phyloP scores from a whole-genome alignment of 2,797 vertebrate species.

The Leuciscus waleckii region DNA sequence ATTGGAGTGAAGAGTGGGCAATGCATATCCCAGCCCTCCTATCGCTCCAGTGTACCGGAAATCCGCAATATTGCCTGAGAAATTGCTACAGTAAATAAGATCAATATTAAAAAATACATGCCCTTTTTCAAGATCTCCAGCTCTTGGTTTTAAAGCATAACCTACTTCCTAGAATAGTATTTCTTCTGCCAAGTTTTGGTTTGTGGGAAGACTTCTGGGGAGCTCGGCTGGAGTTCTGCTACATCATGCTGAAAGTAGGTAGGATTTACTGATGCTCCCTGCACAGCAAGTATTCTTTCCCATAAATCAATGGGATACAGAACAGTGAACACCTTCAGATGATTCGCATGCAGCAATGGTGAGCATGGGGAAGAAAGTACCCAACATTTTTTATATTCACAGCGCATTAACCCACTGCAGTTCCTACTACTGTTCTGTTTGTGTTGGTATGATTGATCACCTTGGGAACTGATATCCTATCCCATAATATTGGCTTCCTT shows the following conservation, averaged over 20 bases:
- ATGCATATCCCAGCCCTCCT: background rate
- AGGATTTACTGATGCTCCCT: slow-evolving; percentile 17
- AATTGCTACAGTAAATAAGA: background rate
- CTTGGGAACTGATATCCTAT: slow-evolving; percentile 6
- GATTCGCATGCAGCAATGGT: background rate
- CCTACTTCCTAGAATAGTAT: background rate
- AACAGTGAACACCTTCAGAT: slow-evolving; percentile 2
- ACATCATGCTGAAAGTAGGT: slow-evolving; percentile 9
- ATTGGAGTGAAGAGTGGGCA: background rate
- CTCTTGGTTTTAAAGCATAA: slow-evolving; percentile 28
- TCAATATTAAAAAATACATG: background rate
- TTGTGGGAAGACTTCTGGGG: slow-evolving; percentile 6
- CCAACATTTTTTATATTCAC: slow-evolving; percentile 1
- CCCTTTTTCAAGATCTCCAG: background rate
- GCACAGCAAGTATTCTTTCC: slow-evolving; percentile 20
- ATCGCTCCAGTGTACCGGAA: background rate
- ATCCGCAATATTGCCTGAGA: background rate
- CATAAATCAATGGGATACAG: slow-evolving; percentile 6
- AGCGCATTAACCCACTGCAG: slow-evolving; percentile 17
- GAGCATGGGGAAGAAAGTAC: background rate
- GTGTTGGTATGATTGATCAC: slow-evolving; percentile 14
- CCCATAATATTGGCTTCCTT: slow-evolving; percentile 30
- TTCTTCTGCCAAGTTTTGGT: slow-evolving; percentile 17
- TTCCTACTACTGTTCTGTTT: slow-evolving; percentile 13
- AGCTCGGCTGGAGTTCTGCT: slow-evolving; percentile 33